These are phyloP conservation scores for Pogonus chalceus DNA, from an alignment of 1,140 invertebrate genomes.

Conservation along the genomic window DNA sequence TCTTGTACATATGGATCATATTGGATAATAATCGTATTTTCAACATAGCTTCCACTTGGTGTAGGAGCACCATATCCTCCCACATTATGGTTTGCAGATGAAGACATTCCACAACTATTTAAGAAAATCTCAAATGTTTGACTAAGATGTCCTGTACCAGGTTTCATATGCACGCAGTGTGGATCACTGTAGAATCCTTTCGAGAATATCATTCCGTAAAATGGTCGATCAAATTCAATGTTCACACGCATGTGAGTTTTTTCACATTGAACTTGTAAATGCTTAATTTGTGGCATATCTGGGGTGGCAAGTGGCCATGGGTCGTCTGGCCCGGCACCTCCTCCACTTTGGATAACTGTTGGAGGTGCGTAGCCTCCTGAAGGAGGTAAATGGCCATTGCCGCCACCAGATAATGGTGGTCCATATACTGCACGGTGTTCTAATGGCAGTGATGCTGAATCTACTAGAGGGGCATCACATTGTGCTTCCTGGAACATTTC, in stretches of 20 bases:
- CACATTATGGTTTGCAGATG: conserved; percentile 74
- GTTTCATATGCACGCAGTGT: conserved; percentile 83
- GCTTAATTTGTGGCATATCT: conserved; percentile 84
- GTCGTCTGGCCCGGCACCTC: conserved; percentile 45
- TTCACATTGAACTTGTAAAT: conserved; percentile 88
- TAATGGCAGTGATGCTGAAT: conserved; percentile 65
- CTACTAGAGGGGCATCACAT: conserved; percentile 61
- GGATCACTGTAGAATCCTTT: conserved; percentile 85
- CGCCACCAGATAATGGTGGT: conserved; percentile 51
- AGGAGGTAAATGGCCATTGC: conserved; percentile 17
- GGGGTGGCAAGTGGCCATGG: conserved; percentile 73
- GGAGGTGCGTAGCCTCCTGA: conserved; percentile 34
- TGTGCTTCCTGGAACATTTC: conserved; percentile 59
- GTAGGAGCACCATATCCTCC: conserved; percentile 66
- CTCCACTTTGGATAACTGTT: conserved; percentile 31
- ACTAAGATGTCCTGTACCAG: conserved; percentile 77
- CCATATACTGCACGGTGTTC: conserved; percentile 69
- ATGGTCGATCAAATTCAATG: conserved; percentile 88
- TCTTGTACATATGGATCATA: conserved; percentile 92
- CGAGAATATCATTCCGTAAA: conserved; percentile 93
- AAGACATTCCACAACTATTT: conserved; percentile 84
- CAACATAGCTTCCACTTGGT: conserved; percentile 82
- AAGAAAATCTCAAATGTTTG: conserved; percentile 88
- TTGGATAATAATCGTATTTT: conserved; percentile 91
- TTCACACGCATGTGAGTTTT: conserved; percentile 92